Base-by-base conservation (phyloP, 1,140 invertebrate genomes). In the Helicoverpa zea region DNA sequence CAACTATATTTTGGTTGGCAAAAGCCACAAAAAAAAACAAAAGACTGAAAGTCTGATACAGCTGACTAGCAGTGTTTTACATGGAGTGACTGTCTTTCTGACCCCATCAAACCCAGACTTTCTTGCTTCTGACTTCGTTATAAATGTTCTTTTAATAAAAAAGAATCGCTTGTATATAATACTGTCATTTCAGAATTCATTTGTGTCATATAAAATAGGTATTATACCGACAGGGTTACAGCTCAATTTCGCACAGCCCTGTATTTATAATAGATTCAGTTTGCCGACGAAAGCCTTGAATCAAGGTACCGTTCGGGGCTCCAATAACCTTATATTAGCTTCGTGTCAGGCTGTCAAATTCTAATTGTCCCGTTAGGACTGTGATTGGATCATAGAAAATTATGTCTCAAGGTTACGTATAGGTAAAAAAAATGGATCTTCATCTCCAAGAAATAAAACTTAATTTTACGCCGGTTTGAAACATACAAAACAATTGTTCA, bases 281-380 rank as follows among this genome's bases (percentile, higher is more conserved):
- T 30, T 23, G 7, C 13, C 12, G 13, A 13, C n/a, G 23, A 30
- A 29, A 59, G 10, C 23, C 7, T 4, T 30, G 23, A 59, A 59
- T 29, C 11, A 59, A 12, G 18, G 29, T 16, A 59, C 56, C 10
- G 18, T 23, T 59, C 3, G 2, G 43, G 61, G 14, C n/a, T n/a
- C 35, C 63, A 47, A 66, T 66, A 66, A 47, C 35, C 35, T 66
- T n/a, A 64, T 7, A 64, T 64, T 64, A 47, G 35, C 35, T 47
- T n/a, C 5, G 35, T 64, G 35, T n/a, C 63, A 47, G 35, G 16
- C 35, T 66, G 35, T 47, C 63, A 35, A 47, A 9, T 47, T 66
- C 14, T 66, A 30, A 66, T 66, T 16, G 63, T 23, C 63, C 63
- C 63, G 18, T 47, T 16, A 3, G 30, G 35, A 59, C 56, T 47